phyloP scores from a whole-genome alignment of 1,140 invertebrate genomes.

The Solenopsis fugax region DNA sequence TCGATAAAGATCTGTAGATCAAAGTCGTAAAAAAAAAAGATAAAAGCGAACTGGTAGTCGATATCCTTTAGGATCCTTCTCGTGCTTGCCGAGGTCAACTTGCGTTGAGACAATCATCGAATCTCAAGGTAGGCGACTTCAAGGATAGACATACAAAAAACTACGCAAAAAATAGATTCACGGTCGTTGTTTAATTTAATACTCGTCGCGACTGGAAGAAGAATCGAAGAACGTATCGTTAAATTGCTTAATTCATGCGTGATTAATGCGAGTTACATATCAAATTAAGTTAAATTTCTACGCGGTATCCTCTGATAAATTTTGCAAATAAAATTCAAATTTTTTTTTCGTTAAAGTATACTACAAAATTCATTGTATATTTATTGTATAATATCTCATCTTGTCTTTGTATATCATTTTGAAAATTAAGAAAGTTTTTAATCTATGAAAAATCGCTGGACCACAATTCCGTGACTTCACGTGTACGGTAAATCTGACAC shows the following conservation, averaged over 20 bases:
- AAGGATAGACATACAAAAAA: constrained; percentile 63
- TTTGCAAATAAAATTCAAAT: background rate
- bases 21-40: constrained; percentile 10
- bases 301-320: background rate
- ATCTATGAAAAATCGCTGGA: background rate
- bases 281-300: constrained; percentile 6
- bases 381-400: background rate
- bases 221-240: constrained; percentile 28
- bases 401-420: background rate
- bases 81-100: constrained; percentile 32
- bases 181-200: constrained; percentile 61
- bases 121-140: constrained; percentile 36
- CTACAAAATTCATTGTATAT: background rate
- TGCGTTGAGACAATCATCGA: constrained; percentile 14
- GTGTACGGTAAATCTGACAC: constrained; percentile 25
- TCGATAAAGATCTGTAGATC: constrained; percentile 12
- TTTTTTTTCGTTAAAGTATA: background rate
- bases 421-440: constrained; percentile 1
- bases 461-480: background rate
- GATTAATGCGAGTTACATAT: constrained; percentile 49
- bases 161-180: constrained; percentile 50
- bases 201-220: constrained; percentile 1
- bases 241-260: constrained; percentile 41
- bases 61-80: constrained; percentile 32
- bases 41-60: background rate